These are phyloP conservation scores for Arctia plantaginis DNA, from an alignment of 2,888 invertebrate genomes.

Conservation along the genomic window DNA sequence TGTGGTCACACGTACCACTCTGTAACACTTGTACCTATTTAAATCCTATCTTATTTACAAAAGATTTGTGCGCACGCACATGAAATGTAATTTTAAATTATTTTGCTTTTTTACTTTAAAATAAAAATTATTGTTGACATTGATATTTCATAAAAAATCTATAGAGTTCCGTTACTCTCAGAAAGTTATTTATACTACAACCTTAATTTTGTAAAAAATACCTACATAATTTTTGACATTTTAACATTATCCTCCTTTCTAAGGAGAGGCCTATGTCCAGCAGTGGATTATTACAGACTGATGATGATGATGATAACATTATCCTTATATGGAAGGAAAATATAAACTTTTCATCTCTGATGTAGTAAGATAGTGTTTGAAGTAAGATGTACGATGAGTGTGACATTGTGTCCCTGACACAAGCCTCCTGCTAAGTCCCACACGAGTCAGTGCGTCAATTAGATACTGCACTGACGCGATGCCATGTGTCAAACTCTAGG, in stretches of 20 bases:
- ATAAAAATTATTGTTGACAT: neutral
- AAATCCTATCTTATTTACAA: too few species aligned
- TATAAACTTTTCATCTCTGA: slow-evolving; percentile 5
- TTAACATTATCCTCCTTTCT: neutral
- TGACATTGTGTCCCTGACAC: slow-evolving; percentile 22
- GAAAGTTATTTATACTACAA: neutral
- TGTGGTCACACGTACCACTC: too few species aligned
- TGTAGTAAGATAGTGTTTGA: too few species aligned
- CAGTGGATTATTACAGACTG: too few species aligned
- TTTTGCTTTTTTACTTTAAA: too few species aligned
- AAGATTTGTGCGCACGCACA: too few species aligned
- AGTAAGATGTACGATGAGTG: slow-evolving; percentile 8
- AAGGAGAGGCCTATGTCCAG: too few species aligned
- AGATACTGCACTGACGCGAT: slow-evolving; percentile 33
- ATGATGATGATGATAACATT: too few species aligned
- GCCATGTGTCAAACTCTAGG: slow-evolving; percentile 45
- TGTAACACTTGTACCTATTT: too few species aligned
- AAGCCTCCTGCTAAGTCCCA: slow-evolving; percentile 33
- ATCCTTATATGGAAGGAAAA: neutral
- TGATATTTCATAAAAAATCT: neutral
- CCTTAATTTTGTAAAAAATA: neutral
- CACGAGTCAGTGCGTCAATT: slow-evolving; percentile 45
- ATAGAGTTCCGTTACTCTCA: neutral
- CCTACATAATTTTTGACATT: neutral
- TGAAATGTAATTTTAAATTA: too few species aligned